These are phyloP conservation scores for Illadopsis cleaveri DNA, from an alignment of 2,113 vertebrate species.

Conservation along the genomic window DNA sequence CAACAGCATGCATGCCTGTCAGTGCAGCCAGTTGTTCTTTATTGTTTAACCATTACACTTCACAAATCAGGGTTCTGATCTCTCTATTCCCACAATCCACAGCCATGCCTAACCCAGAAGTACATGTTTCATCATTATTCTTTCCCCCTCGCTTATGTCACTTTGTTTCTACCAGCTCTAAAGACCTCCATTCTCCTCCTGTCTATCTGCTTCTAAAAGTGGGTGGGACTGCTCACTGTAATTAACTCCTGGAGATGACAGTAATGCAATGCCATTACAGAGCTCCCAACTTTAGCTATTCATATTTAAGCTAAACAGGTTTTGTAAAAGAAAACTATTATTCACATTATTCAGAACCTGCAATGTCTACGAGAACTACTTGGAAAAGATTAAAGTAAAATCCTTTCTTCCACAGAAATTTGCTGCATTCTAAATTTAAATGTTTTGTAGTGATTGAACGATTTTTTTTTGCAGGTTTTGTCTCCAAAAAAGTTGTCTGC, in stretches of 20 bases:
- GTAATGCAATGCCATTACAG: constrained; percentile 58
- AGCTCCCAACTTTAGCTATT: constrained; percentile 49
- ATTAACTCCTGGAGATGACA: constrained; percentile 55
- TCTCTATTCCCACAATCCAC: background rate
- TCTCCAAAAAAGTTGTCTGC: background rate
- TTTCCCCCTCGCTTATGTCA: background rate
- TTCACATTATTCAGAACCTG: constrained; percentile 7
- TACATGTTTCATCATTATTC: background rate
- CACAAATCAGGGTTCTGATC: background rate
- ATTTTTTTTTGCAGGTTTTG: background rate
- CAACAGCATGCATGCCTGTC: background rate
- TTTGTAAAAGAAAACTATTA: constrained; percentile 56
- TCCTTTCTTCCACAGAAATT: background rate
- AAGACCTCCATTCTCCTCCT: constrained; percentile 31
- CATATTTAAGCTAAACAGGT: constrained; percentile 19
- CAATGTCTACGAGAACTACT: background rate
- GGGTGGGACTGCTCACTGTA: constrained; percentile 37
- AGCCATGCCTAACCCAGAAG: background rate
- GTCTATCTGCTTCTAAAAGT: constrained; percentile 40
- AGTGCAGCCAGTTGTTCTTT: background rate
- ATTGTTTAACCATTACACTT: background rate
- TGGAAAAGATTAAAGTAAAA: background rate
- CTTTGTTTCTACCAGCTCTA: background rate
- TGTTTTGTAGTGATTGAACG: background rate
- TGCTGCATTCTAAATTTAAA: background rate